These are phyloP conservation scores for Regulus satrapa DNA, from an alignment of 2,113 vertebrate genomes.

Conservation along the genomic window DNA sequence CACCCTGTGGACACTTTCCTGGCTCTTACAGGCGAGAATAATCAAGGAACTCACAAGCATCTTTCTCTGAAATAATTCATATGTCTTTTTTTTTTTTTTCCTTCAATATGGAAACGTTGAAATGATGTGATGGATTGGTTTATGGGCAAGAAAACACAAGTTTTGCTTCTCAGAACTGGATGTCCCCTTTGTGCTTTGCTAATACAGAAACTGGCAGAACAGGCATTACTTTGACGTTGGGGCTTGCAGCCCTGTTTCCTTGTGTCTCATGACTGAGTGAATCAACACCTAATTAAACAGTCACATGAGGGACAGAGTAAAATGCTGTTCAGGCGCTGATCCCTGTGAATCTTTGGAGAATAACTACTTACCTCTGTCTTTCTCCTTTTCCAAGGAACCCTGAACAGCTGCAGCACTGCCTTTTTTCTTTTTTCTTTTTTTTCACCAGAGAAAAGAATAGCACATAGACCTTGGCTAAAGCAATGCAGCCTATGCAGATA, in stretches of 20 bases:
- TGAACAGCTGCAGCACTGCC: constrained; percentile 6
- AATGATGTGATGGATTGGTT: constrained; percentile 20
- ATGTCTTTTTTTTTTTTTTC: background rate
- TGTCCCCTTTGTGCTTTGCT: constrained; percentile 62
- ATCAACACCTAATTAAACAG: constrained; percentile 73
- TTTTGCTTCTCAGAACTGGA: constrained; percentile 51
- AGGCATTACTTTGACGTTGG: constrained; percentile 66
- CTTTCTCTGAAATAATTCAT: background rate
- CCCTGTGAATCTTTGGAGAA: constrained; percentile 27
- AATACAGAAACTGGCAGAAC: constrained; percentile 68
- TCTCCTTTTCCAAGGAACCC: background rate
- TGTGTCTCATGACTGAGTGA: constrained; percentile 73
- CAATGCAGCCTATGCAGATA: background rate
- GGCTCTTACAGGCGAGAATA: accelerated
- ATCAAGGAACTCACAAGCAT: background rate
- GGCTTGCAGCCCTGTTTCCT: constrained; percentile 66
- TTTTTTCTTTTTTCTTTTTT: background rate
- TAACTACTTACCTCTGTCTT: constrained; percentile 39
- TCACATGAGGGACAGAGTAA: constrained; percentile 71
- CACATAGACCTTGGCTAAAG: background rate
- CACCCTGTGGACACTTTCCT: accelerated
- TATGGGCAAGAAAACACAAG: constrained; percentile 18
- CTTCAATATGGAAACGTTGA: background rate
- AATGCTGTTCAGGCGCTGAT: constrained; percentile 55
- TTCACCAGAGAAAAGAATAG: background rate